phyloP scores from a whole-genome alignment of 2,797 vertebrate species.

The Phaenicophaeus curvirostris region DNA sequence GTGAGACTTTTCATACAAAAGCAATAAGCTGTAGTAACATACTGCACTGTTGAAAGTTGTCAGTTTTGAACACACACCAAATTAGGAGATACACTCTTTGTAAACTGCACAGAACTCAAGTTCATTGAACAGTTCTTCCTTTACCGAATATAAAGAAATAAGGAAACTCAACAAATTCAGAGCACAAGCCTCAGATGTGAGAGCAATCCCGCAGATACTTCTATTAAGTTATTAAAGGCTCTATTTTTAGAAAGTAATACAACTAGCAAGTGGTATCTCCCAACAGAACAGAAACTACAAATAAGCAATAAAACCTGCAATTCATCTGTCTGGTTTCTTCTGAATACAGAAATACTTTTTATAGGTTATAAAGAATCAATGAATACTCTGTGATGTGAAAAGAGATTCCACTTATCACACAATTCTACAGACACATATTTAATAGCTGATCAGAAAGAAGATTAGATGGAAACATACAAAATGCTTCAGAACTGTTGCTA shows the following conservation, averaged over 20 bases:
- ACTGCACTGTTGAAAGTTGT: neutral
- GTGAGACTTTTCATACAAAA: neutral
- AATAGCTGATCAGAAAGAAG: neutral
- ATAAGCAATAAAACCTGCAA: neutral
- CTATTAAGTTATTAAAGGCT: neutral
- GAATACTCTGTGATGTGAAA: neutral
- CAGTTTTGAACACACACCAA: neutral
- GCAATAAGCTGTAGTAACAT: neutral
- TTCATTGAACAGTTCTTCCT: neutral
- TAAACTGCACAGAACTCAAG: neutral
- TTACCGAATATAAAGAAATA: neutral
- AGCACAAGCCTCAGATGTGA: neutral
- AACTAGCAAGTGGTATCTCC: neutral
- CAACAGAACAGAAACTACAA: neutral
- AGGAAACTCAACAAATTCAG: neutral
- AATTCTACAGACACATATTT: neutral
- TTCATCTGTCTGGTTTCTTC: neutral
- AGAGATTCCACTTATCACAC: neutral
- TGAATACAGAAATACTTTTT: neutral
- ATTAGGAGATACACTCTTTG: neutral
- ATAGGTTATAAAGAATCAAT: neutral
- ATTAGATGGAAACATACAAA: neutral
- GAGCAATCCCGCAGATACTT: neutral
- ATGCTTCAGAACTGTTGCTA: neutral
- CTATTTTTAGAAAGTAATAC: neutral